These are phyloP conservation scores for Lutraria lutraria DNA, from an alignment of 2,888 invertebrate genomes.

Conservation along the genomic window DNA sequence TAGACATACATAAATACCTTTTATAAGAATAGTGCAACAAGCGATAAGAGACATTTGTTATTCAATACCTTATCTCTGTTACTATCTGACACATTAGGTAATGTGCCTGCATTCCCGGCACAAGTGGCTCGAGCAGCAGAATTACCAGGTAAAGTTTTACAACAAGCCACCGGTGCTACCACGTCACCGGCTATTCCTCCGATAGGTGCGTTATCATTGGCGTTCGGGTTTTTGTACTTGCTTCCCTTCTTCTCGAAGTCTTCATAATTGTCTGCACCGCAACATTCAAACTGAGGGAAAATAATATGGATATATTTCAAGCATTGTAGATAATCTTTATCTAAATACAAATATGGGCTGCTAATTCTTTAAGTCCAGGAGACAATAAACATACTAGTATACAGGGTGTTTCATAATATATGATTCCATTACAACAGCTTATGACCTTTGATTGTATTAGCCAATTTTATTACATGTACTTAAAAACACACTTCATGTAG, in stretches of 20 bases:
- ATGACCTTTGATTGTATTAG: too few relatives aligned
- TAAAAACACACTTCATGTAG: too few relatives aligned
- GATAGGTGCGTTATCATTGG: constrained; percentile 31
- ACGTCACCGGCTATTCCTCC: background rate
- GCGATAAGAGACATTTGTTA: background rate
- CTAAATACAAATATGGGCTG: too few relatives aligned
- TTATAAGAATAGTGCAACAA: too few relatives aligned
- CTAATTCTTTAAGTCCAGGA: too few relatives aligned
- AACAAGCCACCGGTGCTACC: constrained; percentile 43
- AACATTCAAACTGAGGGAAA: constrained; percentile 43
- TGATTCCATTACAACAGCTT: too few relatives aligned
- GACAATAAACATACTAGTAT: too few relatives aligned
- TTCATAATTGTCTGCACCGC: constrained; percentile 40
- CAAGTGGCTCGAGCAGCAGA: constrained; percentile 27
- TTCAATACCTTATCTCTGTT: constrained; percentile 36
- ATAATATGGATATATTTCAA: background rate
- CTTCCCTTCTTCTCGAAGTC: constrained; percentile 37
- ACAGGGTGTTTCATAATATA: too few relatives aligned
- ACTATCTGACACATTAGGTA: constrained; percentile 30
- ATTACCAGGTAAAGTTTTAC: constrained; percentile 39
- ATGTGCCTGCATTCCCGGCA: constrained; percentile 23
- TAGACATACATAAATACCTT: too few relatives aligned
- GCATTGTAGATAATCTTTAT: background rate
- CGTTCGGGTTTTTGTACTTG: background rate
- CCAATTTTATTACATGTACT: too few relatives aligned